A percentile compares a stretch with the other conserved stretches of the same genome.
Conservation (phyloP, 2,113 vertebrate genomes). For the Microtus pennsylvanicus region DNA sequence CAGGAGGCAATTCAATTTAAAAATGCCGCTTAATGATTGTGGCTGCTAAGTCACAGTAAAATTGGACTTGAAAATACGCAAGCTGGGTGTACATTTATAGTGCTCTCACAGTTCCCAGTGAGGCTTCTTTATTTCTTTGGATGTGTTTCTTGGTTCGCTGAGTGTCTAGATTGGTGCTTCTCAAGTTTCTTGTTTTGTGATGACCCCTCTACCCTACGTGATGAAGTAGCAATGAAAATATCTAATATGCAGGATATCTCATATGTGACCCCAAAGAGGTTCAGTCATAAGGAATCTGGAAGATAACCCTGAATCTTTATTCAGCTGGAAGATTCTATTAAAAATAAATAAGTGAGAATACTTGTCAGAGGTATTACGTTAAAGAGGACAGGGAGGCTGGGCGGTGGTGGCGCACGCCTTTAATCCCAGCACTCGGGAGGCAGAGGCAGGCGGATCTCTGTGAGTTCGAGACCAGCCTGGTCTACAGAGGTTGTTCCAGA, state of each 20-base stretch:
- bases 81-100: background rate
- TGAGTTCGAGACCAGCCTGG: too few species aligned
- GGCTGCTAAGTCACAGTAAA: conserved; percentile 26
- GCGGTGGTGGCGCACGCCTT: too few species aligned
- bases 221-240: background rate
- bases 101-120: background rate
- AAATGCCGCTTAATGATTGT: background rate
- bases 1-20: background rate
- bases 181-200: background rate
- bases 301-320: background rate
- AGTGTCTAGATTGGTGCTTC: background rate
- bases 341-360: background rate
- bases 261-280: background rate
- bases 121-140: background rate
- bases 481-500: too few species aligned
- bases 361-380: background rate
- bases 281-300: background rate
- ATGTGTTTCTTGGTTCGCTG: background rate
- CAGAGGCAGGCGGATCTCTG: too few species aligned
- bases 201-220: background rate
- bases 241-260: background rate
- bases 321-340: background rate
- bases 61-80: background rate
- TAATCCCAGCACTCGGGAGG: too few species aligned
- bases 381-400: background rate